Conservation (phyloP, 1,140 invertebrate genomes). For the Dendroctonus ponderosae region DNA sequence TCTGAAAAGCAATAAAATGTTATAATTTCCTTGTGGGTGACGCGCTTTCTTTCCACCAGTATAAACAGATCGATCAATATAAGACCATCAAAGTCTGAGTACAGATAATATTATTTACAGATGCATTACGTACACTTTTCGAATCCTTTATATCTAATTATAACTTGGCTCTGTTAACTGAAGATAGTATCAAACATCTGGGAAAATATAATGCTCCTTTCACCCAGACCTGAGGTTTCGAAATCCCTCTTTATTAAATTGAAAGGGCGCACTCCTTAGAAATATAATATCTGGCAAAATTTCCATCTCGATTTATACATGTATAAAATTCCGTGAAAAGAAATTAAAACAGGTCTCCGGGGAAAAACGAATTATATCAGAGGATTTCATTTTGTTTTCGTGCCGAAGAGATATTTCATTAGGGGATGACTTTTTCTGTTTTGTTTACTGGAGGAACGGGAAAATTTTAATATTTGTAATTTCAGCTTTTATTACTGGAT, state of each 20-base stretch:
- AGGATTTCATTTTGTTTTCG: not conserved
- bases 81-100: too few species aligned
- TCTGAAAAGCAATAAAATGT: too few species aligned
- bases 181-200: conserved; percentile 7
- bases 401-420: conserved; percentile 1
- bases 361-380: conserved; percentile 3
- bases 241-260: conserved; percentile 6
- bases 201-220: conserved; percentile 7
- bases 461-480: not conserved
- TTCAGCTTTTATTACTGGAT: not conserved
- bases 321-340: conserved; percentile 3
- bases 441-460: not conserved
- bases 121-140: not conserved
- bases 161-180: conserved; percentile 6
- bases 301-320: conserved; percentile 2
- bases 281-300: conserved; percentile 1
- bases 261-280: not conserved
- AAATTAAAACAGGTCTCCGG: not conserved
- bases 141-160: conserved; percentile 15
- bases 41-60: too few species aligned
- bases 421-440: not conserved
- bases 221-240: conserved; percentile 1
- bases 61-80: too few species aligned
- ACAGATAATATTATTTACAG: too few species aligned
- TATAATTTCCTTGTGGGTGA: too few species aligned